A percentile compares a stretch with the other conserved stretches of the same genome.
Evolutionary conservation across 1,140 invertebrate species (phyloP).

Genomic region (Drosophila sproati): DNA sequence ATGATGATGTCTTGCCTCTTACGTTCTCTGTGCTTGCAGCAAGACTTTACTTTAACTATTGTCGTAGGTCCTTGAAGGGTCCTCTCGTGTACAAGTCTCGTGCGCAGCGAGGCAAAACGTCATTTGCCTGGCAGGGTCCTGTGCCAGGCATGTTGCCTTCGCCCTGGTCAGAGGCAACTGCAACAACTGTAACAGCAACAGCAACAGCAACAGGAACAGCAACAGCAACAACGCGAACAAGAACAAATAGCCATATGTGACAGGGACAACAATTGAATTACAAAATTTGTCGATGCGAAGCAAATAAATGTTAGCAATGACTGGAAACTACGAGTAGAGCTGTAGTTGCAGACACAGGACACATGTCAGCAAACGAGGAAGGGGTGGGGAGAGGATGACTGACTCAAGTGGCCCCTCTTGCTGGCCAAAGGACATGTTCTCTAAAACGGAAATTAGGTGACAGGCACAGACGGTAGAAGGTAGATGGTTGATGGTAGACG

Average conservation of each 20-base stretch:
- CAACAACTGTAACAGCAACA: conserved; percentile 17
- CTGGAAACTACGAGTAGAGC: conserved; percentile 56
- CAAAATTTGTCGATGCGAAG: conserved; percentile 51
- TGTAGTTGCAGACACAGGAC: conserved; percentile 34
- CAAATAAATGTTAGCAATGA: conserved; percentile 48
- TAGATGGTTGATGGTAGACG: conserved; percentile 25
- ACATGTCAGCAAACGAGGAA: conserved; percentile 21
- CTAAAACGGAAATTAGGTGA: conserved; percentile 82
- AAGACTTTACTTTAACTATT: conserved; percentile 63
- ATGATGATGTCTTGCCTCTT: conserved; percentile 48
- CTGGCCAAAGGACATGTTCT: conserved; percentile 64
- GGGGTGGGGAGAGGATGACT: neutral
- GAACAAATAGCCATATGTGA: conserved; percentile 50
- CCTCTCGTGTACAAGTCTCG: conserved; percentile 43
- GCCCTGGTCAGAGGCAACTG: conserved; percentile 40
- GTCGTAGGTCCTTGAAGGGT: conserved; percentile 73
- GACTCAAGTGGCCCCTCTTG: conserved; percentile 58
- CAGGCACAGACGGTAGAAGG: conserved; percentile 57
- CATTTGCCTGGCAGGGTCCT: conserved; percentile 40
- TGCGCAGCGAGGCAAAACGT: conserved; percentile 42
- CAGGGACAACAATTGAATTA: conserved; percentile 78
- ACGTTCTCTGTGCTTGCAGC: conserved; percentile 46
- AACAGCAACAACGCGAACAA: conserved; percentile 16
- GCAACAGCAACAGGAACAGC: conserved; percentile 27
- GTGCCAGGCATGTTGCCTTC: conserved; percentile 37